Conservation (phyloP, 2,888 invertebrate species). For the Mesochorus sp. region DNA sequence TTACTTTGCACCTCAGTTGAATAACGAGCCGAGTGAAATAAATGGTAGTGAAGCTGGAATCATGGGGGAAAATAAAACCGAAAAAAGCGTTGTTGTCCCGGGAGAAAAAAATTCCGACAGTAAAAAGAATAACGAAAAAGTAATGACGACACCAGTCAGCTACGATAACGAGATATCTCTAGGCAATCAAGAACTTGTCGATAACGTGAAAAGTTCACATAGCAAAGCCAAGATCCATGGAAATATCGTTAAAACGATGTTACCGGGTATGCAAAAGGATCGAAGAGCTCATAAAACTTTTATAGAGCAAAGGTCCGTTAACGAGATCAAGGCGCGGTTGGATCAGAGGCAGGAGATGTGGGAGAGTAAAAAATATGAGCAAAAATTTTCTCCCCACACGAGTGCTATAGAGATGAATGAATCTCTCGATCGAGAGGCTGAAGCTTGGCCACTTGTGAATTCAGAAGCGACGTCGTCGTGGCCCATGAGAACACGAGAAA, state of each 20-base stretch:
- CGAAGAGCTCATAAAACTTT: constrained; percentile 46
- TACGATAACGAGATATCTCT: constrained; percentile 6
- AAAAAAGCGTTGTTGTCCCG: not conserved
- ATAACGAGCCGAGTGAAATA: not conserved
- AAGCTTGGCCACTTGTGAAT: constrained; percentile 36
- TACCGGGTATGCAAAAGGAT: constrained; percentile 37
- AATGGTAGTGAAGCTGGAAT: not conserved
- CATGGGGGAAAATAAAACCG: not conserved
- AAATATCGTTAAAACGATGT: constrained; percentile 44
- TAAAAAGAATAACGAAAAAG: not conserved
- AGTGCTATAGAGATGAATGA: constrained; percentile 7
- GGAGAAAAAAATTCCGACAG: not conserved
- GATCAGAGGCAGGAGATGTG: not conserved
- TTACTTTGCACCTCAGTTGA: not conserved
- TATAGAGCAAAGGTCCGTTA: constrained; percentile 34
- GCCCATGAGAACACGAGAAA: constrained; percentile 1
- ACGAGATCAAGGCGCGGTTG: constrained; percentile 4
- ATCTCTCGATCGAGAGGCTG: constrained; percentile 11
- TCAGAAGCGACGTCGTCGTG: constrained; percentile 9
- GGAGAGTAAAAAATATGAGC: not conserved
- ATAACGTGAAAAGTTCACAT: constrained; percentile 32
- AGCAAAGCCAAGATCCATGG: constrained; percentile 1
- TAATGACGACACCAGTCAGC: not conserved
- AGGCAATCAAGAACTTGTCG: constrained; percentile 13
- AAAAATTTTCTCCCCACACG: constrained; percentile 13